Percentiles rank a stretch among this genome's conserved stretches.
phyloP scores from a whole-genome alignment of 2,888 invertebrate species.

The Ethmia dodecea region DNA sequence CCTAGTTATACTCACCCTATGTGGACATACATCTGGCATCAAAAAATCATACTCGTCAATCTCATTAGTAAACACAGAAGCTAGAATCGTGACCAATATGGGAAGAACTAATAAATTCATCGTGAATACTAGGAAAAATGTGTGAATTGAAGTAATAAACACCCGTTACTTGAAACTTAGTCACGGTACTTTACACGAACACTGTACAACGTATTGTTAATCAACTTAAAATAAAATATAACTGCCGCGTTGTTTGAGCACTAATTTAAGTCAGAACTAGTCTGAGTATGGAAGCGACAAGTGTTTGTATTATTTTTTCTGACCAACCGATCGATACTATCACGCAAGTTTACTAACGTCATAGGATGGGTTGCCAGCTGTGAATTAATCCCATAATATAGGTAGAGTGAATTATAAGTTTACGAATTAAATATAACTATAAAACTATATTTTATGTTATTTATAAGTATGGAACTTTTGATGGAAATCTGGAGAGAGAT shows the following conservation, averaged over 20 bases:
- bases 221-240: conserved; percentile 1
- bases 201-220: not conserved
- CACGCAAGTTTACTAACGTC: conserved; percentile 40
- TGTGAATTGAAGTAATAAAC: not conserved
- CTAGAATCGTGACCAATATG: conserved; percentile 28
- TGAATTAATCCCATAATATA: not conserved
- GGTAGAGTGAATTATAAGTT: too few species aligned
- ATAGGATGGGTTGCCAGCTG: conserved; percentile 32
- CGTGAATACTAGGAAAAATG: conserved; percentile 6
- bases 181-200: too few species aligned
- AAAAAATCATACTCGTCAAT: conserved; percentile 81
- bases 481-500: too few species aligned
- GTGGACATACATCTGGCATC: conserved; percentile 90
- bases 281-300: conserved; percentile 40
- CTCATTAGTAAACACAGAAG: conserved; percentile 38
- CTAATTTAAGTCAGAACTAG: conserved; percentile 25
- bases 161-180: too few species aligned
- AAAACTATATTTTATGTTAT: too few species aligned
- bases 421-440: too few species aligned
- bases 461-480: too few species aligned
- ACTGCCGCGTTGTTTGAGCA: conserved; percentile 19
- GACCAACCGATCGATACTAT: conserved; percentile 44
- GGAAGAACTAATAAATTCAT: conserved; percentile 34
- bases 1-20: conserved; percentile 83
- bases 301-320: conserved; percentile 42